These are phyloP conservation scores for Drosophila tsacasi DNA, from an alignment of 1,140 invertebrate species.

Conservation along the genomic window DNA sequence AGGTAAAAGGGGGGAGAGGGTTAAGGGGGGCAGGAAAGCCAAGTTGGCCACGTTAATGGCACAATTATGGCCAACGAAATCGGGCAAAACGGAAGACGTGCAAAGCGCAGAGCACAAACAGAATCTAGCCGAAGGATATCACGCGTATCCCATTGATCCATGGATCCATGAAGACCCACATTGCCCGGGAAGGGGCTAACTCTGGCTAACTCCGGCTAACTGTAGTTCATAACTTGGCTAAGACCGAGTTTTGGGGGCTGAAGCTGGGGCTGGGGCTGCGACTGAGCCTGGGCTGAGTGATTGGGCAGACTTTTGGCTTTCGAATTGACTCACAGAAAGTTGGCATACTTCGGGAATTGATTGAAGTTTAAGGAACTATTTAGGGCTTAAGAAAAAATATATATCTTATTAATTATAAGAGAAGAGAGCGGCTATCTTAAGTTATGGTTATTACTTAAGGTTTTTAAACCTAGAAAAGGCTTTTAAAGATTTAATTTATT, in stretches of 20 bases:
- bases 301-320: conserved; percentile 63
- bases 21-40: not conserved
- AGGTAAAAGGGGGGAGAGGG: not conserved
- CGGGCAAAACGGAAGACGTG: conserved; percentile 78
- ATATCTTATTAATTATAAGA: not conserved
- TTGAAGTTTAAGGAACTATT: not conserved
- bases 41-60: conserved; percentile 72
- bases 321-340: conserved; percentile 8
- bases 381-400: not conserved
- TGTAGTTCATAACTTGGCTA: conserved; percentile 78
- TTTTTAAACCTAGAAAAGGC: not conserved
- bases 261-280: not conserved
- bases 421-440: not conserved
- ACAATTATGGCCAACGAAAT: conserved; percentile 79
- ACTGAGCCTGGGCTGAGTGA: conserved; percentile 55
- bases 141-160: conserved; percentile 85
- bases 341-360: not conserved
- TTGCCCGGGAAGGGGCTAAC: conserved; percentile 37
- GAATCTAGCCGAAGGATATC: conserved; percentile 84
- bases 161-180: conserved; percentile 84
- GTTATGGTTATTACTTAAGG: not conserved
- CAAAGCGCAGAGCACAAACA: conserved; percentile 67
- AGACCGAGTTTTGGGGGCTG: conserved; percentile 1
- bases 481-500: not conserved
- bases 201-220: conserved; percentile 69